Evolutionary conservation across 2,888 invertebrate genomes (phyloP), one percentile per base, ranked within the genome.

Genomic region (Luffia ferchaultella): DNA sequence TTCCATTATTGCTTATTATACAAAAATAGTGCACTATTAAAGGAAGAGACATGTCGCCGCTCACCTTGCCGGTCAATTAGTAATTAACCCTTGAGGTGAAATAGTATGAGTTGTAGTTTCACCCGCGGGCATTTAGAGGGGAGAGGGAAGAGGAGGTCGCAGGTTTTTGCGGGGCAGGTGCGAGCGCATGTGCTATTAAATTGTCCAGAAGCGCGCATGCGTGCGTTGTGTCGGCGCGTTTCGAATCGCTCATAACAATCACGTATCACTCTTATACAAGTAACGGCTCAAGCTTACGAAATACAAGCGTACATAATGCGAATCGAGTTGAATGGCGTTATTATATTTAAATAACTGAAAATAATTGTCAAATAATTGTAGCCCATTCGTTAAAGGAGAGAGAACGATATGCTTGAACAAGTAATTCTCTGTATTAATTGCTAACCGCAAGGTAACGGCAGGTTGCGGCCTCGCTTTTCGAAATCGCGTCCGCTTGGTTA

Each of bases 41-140:
- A 62, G 62, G 62, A 58, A 62, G 61, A 62, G 63, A 62, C 17
- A 17, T 18, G 45, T 15, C 62, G 63, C 62, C 62, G 66, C 70
- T 71, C 79, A 79, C 77, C 79, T 80, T 80, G 78, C 68, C 76
- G 77, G 80, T 80, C 80, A 80, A 79, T 79, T 79, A 79, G 77
- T 79, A 80, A 80, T 79, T 76, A 73, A 76, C 75, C 69, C 44
- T 49, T 43, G 49, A 42, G 49, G 49, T 40, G 43, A n/a, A 17
- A 17, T 42, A 49, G 43, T 43, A 19, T 42, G 48, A 42, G 42
- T 18, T 19, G 49, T 49, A 43, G 42, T 16, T 48, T n/a, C n/a
- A n/a, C n/a, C n/a, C 74, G 74, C 74, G 30, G 12, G 30, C 5
- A 30, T 3, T 12, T 3, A 30, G 30, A 30, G 30, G 30, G 30